Percentiles rank a stretch among this genome's conserved stretches.
Conservation (phyloP, 1,140 invertebrate species). For the Bombus fervidus region DNA sequence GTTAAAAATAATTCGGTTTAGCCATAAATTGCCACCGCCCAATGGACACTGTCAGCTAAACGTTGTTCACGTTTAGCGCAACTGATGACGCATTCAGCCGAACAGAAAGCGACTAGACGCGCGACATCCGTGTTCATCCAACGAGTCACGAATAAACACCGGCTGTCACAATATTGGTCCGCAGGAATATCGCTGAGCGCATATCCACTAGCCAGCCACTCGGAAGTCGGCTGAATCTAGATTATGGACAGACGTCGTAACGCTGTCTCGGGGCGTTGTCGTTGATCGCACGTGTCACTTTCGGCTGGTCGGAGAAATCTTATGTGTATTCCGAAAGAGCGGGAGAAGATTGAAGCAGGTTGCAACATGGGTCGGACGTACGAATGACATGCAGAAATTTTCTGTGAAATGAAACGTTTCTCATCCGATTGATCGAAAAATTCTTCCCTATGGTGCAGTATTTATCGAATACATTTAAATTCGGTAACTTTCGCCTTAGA, state of each 20-base stretch:
- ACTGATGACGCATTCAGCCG: background rate
- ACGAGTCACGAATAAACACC: slow-evolving; percentile 38
- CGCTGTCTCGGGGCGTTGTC: background rate
- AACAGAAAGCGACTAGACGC: slow-evolving; percentile 5
- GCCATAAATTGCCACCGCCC: background rate
- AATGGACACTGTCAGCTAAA: background rate
- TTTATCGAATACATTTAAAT: background rate
- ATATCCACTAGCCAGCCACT: background rate
- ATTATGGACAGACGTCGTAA: background rate
- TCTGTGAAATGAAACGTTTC: background rate
- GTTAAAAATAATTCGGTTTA: background rate
- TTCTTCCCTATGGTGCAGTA: background rate
- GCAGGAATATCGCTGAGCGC: background rate
- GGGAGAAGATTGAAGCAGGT: background rate
- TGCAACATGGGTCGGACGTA: background rate
- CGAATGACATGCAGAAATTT: background rate
- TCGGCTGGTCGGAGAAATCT: background rate
- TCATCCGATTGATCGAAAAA: background rate
- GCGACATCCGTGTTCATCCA: slow-evolving; percentile 23
- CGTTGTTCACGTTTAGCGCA: background rate
- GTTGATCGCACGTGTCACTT: background rate
- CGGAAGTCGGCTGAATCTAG: slow-evolving; percentile 13
- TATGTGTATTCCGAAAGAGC: background rate
- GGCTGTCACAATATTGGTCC: slow-evolving; percentile 38
- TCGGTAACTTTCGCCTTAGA: background rate